These are phyloP conservation scores for Drosophila mercatorum DNA, from an alignment of 2,888 invertebrate genomes.

Conservation along the genomic window DNA sequence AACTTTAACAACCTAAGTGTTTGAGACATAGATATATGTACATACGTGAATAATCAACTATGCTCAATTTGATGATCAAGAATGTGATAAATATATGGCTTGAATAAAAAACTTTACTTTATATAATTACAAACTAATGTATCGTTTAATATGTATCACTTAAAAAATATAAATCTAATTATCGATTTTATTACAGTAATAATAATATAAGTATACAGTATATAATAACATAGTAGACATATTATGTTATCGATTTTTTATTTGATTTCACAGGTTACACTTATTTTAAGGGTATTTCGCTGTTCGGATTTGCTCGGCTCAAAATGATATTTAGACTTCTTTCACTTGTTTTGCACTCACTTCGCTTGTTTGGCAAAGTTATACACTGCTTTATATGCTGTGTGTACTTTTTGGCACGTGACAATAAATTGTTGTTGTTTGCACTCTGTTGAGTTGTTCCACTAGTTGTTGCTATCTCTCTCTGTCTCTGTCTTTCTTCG, in stretches of 20 bases:
- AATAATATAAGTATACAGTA: too few relatives aligned
- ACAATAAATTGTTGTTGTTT: conserved; percentile 75
- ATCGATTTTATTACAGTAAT: too few relatives aligned
- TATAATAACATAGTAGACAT: too few relatives aligned
- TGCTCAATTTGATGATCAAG: not conserved
- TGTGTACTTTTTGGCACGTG: conserved; percentile 75
- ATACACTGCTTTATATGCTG: conserved; percentile 61
- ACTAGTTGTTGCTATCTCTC: conserved; percentile 12
- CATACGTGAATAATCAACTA: not conserved
- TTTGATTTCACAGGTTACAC: not conserved
- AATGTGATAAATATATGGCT: not conserved
- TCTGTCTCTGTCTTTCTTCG: conserved; percentile 5
- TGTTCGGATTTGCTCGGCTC: not conserved
- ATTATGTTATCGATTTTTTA: too few relatives aligned
- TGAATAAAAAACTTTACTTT: too few relatives aligned
- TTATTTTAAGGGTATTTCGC: conserved; percentile 26
- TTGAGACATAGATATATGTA: too few relatives aligned
- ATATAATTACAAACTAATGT: not conserved
- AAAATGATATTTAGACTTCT: conserved; percentile 21
- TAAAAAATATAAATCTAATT: too few relatives aligned
- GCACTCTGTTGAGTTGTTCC: conserved; percentile 37
- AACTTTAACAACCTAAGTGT: too few relatives aligned
- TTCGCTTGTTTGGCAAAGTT: conserved; percentile 70
- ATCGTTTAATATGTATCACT: too few relatives aligned
- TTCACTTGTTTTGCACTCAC: conserved; percentile 51